phyloP scores from a whole-genome alignment of 37 sponge, comb jelly and placozoan species.

The Theonella swinhoei region DNA sequence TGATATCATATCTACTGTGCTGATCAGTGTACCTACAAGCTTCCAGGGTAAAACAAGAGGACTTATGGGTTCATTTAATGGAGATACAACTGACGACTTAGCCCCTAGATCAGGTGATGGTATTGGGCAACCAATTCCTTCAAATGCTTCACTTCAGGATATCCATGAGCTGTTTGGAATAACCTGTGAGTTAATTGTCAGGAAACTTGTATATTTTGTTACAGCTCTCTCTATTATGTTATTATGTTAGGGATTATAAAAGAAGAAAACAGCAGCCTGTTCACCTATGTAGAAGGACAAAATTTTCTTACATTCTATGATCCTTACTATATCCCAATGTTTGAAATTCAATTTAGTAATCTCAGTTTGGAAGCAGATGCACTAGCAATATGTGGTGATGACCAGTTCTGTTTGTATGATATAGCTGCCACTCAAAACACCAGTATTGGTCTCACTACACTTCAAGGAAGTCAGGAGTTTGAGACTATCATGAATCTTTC shows the following conservation, averaged over 20 bases:
- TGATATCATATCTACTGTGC: conserved; percentile 21
- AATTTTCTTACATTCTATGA: conserved; percentile 37
- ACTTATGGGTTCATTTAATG: no score
- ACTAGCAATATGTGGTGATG: conserved; percentile 19
- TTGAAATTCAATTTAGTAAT: conserved; percentile 12
- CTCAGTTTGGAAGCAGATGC: conserved; percentile 22
- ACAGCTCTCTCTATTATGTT: not conserved
- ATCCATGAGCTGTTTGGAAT: conserved; percentile 62
- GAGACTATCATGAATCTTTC: conserved; percentile 12
- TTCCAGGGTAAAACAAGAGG: not conserved
- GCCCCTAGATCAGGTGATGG: not conserved
- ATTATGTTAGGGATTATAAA: conserved; percentile 54
- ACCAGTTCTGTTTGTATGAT: conserved; percentile 44
- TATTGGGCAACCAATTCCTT: conserved; percentile 21
- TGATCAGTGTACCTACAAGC: conserved; percentile 15
- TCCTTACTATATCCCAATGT: conserved; percentile 38
- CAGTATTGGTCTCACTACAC: conserved; percentile 35
- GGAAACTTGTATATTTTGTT: not conserved
- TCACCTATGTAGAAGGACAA: conserved; percentile 44
- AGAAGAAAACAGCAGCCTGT: conserved; percentile 17
- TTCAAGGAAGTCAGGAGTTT: conserved; percentile 1
- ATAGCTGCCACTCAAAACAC: conserved; percentile 37
- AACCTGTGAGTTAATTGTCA: conserved; percentile 59
- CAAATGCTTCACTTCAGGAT: conserved; percentile 30
- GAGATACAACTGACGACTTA: conserved; percentile 51